Conservation (phyloP, 2,888 invertebrate species). For the Dione vanillae region DNA sequence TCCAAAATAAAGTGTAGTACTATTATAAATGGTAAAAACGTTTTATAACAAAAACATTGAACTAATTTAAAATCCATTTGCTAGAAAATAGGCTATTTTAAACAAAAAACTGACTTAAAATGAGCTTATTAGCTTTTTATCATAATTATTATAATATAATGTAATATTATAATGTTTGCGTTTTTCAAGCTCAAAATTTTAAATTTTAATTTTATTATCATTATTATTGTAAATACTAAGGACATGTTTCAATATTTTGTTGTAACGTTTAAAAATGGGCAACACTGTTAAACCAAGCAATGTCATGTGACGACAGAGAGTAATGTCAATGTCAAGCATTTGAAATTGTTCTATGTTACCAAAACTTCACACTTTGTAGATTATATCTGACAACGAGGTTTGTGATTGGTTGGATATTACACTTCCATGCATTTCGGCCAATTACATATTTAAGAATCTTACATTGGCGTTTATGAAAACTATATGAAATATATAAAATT, state of each 20-base stretch:
- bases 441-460: conserved; percentile 14
- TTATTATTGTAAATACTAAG: background rate
- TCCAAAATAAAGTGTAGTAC: too few species aligned
- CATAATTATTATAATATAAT: too few species aligned
- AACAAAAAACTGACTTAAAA: too few species aligned
- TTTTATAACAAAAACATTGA: too few species aligned
- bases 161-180: too few species aligned
- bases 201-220: too few species aligned
- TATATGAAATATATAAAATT: conserved; percentile 23
- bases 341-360: conserved; percentile 32
- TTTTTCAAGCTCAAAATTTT: too few species aligned
- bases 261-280: background rate
- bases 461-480: conserved; percentile 1
- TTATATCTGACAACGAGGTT: background rate
- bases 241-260: background rate
- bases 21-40: too few species aligned
- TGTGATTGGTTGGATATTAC: conserved; percentile 32
- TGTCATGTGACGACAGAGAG: conserved; percentile 46
- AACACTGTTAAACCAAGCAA: conserved; percentile 24
- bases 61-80: too few species aligned
- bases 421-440: conserved; percentile 31
- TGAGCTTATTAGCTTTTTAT: too few species aligned
- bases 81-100: too few species aligned
- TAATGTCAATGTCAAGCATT: conserved; percentile 41
- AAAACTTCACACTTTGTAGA: conserved; percentile 1